These are phyloP conservation scores for Galerucella pusilla DNA, from an alignment of 2,888 invertebrate genomes.

Conservation along the genomic window DNA sequence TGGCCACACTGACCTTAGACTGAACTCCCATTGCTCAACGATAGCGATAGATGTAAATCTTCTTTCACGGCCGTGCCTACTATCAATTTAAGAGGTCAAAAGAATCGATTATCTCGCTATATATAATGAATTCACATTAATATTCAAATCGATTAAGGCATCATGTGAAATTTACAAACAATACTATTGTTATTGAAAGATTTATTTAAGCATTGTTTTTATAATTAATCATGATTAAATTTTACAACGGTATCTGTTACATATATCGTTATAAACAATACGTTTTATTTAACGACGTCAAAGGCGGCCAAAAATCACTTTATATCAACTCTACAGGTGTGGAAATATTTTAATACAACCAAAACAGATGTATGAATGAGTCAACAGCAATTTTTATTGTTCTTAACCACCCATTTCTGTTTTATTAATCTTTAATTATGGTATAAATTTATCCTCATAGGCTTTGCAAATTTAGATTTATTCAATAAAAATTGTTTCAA, in stretches of 20 bases:
- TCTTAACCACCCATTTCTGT: too few species aligned
- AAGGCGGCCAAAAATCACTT: not conserved
- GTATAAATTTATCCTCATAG: too few species aligned
- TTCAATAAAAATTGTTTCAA: too few species aligned
- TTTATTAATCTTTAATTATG: too few species aligned
- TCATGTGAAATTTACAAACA: slow-evolving; percentile 15
- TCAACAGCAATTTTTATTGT: too few species aligned
- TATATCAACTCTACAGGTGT: not conserved
- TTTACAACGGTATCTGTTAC: not conserved
- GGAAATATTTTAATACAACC: not conserved
- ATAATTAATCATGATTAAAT: slow-evolving; percentile 3
- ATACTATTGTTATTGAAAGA: slow-evolving; percentile 6
- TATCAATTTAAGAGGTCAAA: not conserved
- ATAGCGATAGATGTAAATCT: not conserved
- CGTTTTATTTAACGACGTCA: not conserved
- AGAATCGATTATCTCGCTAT: not conserved
- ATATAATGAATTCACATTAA: slow-evolving; percentile 3
- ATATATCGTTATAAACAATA: slow-evolving; percentile 3
- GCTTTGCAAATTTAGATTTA: too few species aligned
- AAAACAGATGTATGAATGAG: too few species aligned
- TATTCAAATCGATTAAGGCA: slow-evolving; percentile 16
- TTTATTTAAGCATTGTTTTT: slow-evolving; percentile 15
- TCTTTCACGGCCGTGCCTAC: not conserved
- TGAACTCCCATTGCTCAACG: not conserved
- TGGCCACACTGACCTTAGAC: too few species aligned